phyloP scores from a whole-genome alignment of 2,113 vertebrate species.

The Antigone vipio region DNA sequence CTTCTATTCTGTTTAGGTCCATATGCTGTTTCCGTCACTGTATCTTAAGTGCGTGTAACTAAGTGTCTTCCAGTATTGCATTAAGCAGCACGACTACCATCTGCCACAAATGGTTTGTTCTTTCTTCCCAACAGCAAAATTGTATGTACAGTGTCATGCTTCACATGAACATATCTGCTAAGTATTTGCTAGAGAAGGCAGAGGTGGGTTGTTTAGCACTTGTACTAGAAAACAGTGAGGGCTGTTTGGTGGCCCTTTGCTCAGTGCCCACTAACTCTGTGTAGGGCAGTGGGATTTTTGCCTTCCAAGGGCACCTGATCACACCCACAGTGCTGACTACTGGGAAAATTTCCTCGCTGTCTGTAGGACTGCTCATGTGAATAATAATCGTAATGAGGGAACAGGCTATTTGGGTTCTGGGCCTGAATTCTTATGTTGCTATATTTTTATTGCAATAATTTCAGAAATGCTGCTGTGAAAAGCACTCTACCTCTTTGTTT shows the following conservation, averaged over 20 bases:
- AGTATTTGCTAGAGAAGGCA: not conserved
- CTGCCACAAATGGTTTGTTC: slow-evolving; percentile 13
- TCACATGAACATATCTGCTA: not conserved
- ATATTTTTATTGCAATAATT: not conserved
- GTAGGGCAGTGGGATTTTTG: not conserved
- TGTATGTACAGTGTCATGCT: not conserved
- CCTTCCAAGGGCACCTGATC: not conserved
- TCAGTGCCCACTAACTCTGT: rapidly evolving
- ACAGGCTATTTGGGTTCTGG: not conserved
- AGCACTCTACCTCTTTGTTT: slow-evolving; percentile 39
- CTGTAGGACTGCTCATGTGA: not conserved
- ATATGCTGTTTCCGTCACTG: not conserved
- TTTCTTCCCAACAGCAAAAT: not conserved
- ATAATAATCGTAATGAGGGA: not conserved
- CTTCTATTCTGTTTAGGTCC: not conserved
- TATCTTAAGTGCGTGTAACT: not conserved
- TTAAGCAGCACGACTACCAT: not conserved
- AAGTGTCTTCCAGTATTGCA: not conserved
- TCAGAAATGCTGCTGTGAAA: slow-evolving; percentile 16
- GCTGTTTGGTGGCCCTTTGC: not conserved
- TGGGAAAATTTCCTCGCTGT: not conserved
- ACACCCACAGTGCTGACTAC: not conserved
- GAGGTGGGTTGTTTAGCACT: not conserved
- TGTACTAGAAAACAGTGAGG: not conserved
- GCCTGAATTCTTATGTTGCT: not conserved